Evolutionary conservation across 2,113 vertebrate species (phyloP), one percentile per base, ranked within the genome.

Genomic region (Bubo bubo): DNA sequence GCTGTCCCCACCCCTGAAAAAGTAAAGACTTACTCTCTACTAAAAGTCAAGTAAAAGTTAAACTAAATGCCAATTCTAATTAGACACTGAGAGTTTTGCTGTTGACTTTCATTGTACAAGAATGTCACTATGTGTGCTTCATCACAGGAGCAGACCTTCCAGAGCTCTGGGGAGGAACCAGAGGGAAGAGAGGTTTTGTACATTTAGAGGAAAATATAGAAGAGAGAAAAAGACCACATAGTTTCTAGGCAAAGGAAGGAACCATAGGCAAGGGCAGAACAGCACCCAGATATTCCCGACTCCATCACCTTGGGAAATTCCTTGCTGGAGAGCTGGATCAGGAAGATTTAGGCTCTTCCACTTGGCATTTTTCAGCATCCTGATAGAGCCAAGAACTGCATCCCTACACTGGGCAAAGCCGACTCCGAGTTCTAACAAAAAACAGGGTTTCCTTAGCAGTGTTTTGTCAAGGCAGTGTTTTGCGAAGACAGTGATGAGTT

Each of bases 391-490:
- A 35, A 66, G 39, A 76, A 32, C 8, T 12, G 19, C 4, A 34
- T 28, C 12, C 5, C 41, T 67, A 1, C 2, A 1, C 12, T 55
- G 21, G 17, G 10, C 13, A 53, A 64, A 18, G 21, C 6, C 9
- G 10, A 52, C 2, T 12, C 20, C 1, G 10, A 24, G 6, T 43
- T 68, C 43, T 39, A 22, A 41, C 2, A 64, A 37, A 76, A 79
- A 0, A 0, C 4, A 26, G 3, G 1, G 5, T 39, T 52, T 70
- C 6, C 27, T 53, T 47, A 37, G 3, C 26, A 67, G 2, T 19
- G 15, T 47, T 74, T 75, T 90, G 22, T 15, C 32, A 53, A 12
- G n/a, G 10, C 8, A n/a, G 8, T 49, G 43, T 55, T 86, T 37
- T 55, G n/a, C 24, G 23, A 45, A 45, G 45, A 20, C 14, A 55